Base-by-base conservation (phyloP, 1,140 invertebrate genomes). In the Hyles euphorbiae region DNA sequence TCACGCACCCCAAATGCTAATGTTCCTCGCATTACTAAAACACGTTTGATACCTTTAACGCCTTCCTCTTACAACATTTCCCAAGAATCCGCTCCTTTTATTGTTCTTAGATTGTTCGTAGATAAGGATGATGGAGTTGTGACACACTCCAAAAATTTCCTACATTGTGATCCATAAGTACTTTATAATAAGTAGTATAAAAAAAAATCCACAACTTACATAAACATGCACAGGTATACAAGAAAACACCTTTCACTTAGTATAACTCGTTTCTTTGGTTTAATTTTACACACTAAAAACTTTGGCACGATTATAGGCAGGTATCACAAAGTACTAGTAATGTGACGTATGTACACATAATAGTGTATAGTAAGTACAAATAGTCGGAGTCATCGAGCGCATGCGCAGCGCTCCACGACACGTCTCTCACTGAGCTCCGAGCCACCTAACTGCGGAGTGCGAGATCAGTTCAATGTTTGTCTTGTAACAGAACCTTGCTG, bases 381-480 rank as follows among this genome's bases (percentile, higher is more conserved):
- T 45, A 45, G 53, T 44, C 36, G n/a, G 40, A 34, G 5, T 44
- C 3, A 36, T 47, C 46, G 53, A 53, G 73, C 79, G 81, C 83
- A 83, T 77, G 80, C 81, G 81, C 77, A 64, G 72, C 76, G 78
- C 74, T 75, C 76, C 55, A 69, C 71, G 66, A 75, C 83, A 72
- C 75, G 76, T 74, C 73, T 78, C 70, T 81, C 54, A 83, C 79
- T 86, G 69, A 60, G 60, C 43, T 49, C 53, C 57, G 53, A 65
- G 63, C 65, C 65, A 68, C 65, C 56, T n/a, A 10, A 48, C 22
- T 22, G 22, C 22, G 22, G 22, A 22, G 22, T 22, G 49, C 64
- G 62, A 80, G 77, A 81, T 81, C 78, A 74, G 70, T 66, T 68
- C 70, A 65, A 65, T 64, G 55, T n/a, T 59, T 58, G 63, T 33